Evolutionary conservation across 2,797 vertebrate genomes (phyloP).

Genomic region (Coluber constrictor): DNA sequence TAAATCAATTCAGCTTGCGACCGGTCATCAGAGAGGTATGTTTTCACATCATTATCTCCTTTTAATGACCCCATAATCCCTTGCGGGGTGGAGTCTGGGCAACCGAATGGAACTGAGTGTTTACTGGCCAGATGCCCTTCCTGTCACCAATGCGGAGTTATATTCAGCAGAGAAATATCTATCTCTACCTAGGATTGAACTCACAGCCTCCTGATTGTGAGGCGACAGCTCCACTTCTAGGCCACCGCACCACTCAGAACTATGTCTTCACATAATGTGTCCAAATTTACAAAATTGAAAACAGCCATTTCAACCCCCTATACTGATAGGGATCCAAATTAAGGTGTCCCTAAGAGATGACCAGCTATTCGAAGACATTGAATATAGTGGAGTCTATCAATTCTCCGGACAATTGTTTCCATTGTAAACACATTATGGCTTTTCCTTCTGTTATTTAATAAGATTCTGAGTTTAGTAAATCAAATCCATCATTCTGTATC

Average conservation of each 20-base stretch:
- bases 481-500: neutral
- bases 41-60: neutral
- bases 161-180: too few species aligned
- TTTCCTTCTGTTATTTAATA: neutral
- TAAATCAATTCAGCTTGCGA: neutral
- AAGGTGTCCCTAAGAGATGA: neutral
- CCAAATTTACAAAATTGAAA: neutral
- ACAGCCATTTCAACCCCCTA: neutral
- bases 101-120: too few species aligned
- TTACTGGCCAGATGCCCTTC: too few species aligned
- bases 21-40: neutral
- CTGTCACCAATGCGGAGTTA: too few species aligned
- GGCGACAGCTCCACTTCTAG: too few species aligned
- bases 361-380: neutral
- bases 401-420: neutral
- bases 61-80: too few species aligned
- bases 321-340: neutral
- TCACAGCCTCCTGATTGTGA: too few species aligned
- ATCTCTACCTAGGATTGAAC: too few species aligned
- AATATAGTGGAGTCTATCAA: neutral
- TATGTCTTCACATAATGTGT: neutral
- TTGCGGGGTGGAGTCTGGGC: too few species aligned
- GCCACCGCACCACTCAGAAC: neutral
- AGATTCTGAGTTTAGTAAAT: neutral
- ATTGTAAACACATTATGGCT: neutral